These are phyloP conservation scores for Meloe dianella DNA, from an alignment of 2,888 invertebrate genomes.

Conservation along the genomic window DNA sequence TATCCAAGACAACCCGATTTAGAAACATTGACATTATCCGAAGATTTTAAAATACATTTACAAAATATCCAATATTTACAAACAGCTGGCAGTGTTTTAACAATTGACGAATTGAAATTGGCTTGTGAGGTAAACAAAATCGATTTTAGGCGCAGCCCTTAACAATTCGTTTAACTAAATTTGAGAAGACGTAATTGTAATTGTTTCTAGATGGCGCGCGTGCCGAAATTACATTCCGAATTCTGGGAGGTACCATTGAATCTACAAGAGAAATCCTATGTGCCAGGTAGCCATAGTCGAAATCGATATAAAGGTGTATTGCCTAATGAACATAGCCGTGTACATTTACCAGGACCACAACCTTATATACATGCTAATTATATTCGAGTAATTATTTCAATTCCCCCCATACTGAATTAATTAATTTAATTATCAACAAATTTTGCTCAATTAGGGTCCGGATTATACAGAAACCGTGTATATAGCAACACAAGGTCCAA, in stretches of 20 bases:
- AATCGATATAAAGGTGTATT: constrained; percentile 90
- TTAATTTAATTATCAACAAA: constrained; percentile 8
- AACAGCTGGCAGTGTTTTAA: constrained; percentile 70
- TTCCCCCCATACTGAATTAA: too few relatives aligned
- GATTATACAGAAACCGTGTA: constrained; percentile 86
- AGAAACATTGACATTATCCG: constrained; percentile 70
- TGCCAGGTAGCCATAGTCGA: constrained; percentile 86
- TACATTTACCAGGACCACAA: constrained; percentile 71
- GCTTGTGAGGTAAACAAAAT: constrained; percentile 55
- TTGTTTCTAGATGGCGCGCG: constrained; percentile 63
- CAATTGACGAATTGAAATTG: constrained; percentile 66
- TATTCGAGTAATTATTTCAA: constrained; percentile 70
- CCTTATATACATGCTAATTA: constrained; percentile 94
- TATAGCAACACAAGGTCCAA: constrained; percentile 92
- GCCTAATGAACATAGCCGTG: constrained; percentile 87
- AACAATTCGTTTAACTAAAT: too few relatives aligned
- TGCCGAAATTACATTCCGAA: constrained; percentile 79
- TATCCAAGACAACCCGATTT: constrained; percentile 59
- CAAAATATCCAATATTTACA: constrained; percentile 77
- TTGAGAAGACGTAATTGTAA: too few relatives aligned
- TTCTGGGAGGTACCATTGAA: constrained; percentile 95
- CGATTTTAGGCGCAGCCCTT: too few relatives aligned
- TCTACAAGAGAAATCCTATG: constrained; percentile 87
- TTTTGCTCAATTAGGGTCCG: constrained; percentile 72
- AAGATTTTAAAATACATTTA: constrained; percentile 73